Base-by-base conservation (phyloP, 2,113 vertebrate genomes). In the Cephalopholis sonnerati region DNA sequence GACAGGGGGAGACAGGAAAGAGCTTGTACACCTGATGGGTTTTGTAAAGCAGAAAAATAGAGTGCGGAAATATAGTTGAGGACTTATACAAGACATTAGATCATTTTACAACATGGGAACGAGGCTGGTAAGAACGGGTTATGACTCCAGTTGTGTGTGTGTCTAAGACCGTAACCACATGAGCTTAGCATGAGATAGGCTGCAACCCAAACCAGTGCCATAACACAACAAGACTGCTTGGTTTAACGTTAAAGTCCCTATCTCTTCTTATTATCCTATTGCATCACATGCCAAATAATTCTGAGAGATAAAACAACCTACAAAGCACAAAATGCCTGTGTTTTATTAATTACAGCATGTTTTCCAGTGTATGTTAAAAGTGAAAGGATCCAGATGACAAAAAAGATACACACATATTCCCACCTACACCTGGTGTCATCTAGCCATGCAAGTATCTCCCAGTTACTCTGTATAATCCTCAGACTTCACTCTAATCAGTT, bases 31-130 rank as follows among this genome's bases (percentile, higher is more conserved):
- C 20, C 39, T 16, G 17, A 51, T 7, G 10, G n/a, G 11, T n/a
- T 20, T 46, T 66, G 62, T 36, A 70, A 62, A 81, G 12, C 22
- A 59, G 16, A 9, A 36, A 68, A 78, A 74, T 12, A 46, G n/a
- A 58, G 4, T 5, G 25, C 29, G n/a, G 65, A 6, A 58, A 73
- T 22, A 36, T 12, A 68, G 73, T n/a, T 55, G 55, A 64, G 50
- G 39, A 15, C 12, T 36, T 51, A 44, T 57, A 61, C n/a, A 25
- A 65, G 68, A 64, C 50, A 65, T 66, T 22, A 44, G 11, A 63
- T 41, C 17, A 55, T 75, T 76, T 67, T 20, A n/a, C 51, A 39
- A 25, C 25, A 63, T 44, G 8, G 36, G 15, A 58, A 24, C 13
- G 3, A 16, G 55, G 20, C 57, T 22, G 39, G n/a, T 65, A 46